phyloP scores from a whole-genome alignment of 2,113 vertebrate genomes.

The Seriola aureovittata region DNA sequence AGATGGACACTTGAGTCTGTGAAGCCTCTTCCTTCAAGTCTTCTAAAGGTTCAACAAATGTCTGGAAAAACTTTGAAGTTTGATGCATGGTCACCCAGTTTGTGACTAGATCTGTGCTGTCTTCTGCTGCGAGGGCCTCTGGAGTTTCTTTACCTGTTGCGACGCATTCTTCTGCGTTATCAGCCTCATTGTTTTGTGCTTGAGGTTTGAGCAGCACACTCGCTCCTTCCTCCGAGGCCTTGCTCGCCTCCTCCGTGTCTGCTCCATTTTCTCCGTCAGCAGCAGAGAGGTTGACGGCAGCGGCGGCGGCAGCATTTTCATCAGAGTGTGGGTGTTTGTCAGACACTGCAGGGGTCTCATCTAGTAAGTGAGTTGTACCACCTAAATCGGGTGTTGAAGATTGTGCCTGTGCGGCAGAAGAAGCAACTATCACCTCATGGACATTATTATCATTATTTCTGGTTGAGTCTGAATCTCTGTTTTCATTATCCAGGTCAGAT shows the following conservation, averaged over 20 bases:
- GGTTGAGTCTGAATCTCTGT: slow-evolving; percentile 19
- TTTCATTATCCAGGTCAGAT: slow-evolving; percentile 6
- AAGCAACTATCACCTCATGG: not conserved
- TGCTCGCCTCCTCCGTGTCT: slow-evolving; percentile 63
- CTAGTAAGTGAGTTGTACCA: not conserved
- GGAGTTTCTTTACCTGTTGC: slow-evolving; percentile 20
- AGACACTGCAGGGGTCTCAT: not conserved
- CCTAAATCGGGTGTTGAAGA: slow-evolving; percentile 6
- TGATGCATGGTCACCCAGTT: slow-evolving; percentile 84
- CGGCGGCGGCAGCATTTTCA: not conserved
- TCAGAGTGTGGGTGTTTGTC: not conserved
- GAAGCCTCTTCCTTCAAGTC: slow-evolving; percentile 60
- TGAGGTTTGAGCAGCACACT: slow-evolving; percentile 72
- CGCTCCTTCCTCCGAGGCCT: slow-evolving; percentile 69
- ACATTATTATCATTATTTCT: not conserved
- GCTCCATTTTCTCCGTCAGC: slow-evolving; percentile 42
- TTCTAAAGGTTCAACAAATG: slow-evolving; percentile 81
- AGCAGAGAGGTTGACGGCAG: slow-evolving; percentile 2
- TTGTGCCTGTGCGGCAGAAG: slow-evolving; percentile 9
- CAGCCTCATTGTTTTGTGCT: not conserved
- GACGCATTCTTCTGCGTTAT: not conserved
- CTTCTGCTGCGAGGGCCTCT: slow-evolving; percentile 35
- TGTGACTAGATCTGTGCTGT: slow-evolving; percentile 76
- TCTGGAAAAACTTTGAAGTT: slow-evolving; percentile 80
- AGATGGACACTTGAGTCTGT: not conserved